These are phyloP conservation scores for Apostichopus californicus DNA, from an alignment of 35 echinoderm and acorn worm genomes.

Conservation along the genomic window DNA sequence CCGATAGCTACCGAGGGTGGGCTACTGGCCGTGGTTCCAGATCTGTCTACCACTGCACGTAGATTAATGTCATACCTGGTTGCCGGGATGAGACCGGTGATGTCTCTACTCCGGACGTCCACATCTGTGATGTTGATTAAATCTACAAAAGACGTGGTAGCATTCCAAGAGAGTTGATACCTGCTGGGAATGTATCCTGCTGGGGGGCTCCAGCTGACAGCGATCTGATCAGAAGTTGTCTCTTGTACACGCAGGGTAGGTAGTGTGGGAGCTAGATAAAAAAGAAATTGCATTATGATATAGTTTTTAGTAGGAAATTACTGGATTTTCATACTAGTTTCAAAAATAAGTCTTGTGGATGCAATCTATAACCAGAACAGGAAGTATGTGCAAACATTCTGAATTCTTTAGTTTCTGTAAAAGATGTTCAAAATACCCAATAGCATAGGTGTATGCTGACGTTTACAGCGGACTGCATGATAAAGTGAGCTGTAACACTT, in stretches of 20 bases:
- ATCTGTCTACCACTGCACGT: background rate
- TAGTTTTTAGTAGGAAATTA: background rate
- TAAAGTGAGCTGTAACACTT: no score
- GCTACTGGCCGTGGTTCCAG: background rate
- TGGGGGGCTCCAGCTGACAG: background rate
- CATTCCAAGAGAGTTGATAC: background rate
- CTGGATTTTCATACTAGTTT: background rate
- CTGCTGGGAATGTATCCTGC: background rate
- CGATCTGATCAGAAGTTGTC: background rate
- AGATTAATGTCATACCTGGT: slow-evolving; percentile 14
- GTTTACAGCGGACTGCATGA: no score
- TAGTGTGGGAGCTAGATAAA: background rate
- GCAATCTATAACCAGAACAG: no score
- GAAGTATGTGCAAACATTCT: no score
- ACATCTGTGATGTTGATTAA: background rate
- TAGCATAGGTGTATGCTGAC: no score
- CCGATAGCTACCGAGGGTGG: background rate
- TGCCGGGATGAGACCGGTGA: background rate
- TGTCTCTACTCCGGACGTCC: background rate
- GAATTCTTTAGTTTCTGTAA: no score
- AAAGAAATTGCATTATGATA: background rate
- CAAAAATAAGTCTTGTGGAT: no score
- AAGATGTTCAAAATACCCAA: no score
- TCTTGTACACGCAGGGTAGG: background rate
- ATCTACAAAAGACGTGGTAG: background rate